phyloP scores from a whole-genome alignment of 2,888 invertebrate species.

The Alcis repandata region DNA sequence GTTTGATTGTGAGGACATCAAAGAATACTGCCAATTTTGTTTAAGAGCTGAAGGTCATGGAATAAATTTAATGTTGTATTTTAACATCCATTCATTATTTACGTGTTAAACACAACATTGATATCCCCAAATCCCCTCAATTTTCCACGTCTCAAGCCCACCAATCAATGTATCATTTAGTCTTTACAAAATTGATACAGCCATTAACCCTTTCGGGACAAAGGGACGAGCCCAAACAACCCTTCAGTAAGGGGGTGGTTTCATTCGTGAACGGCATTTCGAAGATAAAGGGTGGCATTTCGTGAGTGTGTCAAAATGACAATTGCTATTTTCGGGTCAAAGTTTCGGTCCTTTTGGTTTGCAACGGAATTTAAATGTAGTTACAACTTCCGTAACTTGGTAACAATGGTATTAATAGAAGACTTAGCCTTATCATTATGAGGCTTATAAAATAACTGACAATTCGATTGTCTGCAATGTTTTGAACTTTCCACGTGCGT shows the following conservation, averaged over 20 bases:
- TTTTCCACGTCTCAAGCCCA: slow-evolving; percentile 26
- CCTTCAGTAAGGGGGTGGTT: slow-evolving; percentile 32
- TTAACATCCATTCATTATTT: neutral
- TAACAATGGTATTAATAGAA: neutral
- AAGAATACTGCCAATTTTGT: too few relatives aligned
- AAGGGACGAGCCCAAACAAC: slow-evolving; percentile 35
- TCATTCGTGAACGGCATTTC: slow-evolving; percentile 25
- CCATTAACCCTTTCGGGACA: slow-evolving; percentile 34
- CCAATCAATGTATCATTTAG: slow-evolving; percentile 38
- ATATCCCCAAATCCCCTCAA: slow-evolving; percentile 24
- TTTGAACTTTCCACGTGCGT: too few relatives aligned
- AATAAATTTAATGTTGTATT: too few relatives aligned
- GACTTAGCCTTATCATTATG: too few relatives aligned
- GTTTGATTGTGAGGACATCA: too few relatives aligned
- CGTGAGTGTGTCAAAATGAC: slow-evolving; percentile 18
- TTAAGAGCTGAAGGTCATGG: too few relatives aligned
- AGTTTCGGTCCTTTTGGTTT: neutral
- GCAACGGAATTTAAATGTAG: neutral
- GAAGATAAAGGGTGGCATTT: slow-evolving; percentile 28
- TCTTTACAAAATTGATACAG: slow-evolving; percentile 38
- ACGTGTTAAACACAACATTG: slow-evolving; percentile 14
- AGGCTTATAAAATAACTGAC: too few relatives aligned
- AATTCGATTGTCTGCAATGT: too few relatives aligned
- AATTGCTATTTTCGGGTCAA: slow-evolving; percentile 21
- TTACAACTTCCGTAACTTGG: neutral